These are phyloP conservation scores for Caerostris darwini DNA, from an alignment of 1,140 invertebrate genomes.

Conservation along the genomic window DNA sequence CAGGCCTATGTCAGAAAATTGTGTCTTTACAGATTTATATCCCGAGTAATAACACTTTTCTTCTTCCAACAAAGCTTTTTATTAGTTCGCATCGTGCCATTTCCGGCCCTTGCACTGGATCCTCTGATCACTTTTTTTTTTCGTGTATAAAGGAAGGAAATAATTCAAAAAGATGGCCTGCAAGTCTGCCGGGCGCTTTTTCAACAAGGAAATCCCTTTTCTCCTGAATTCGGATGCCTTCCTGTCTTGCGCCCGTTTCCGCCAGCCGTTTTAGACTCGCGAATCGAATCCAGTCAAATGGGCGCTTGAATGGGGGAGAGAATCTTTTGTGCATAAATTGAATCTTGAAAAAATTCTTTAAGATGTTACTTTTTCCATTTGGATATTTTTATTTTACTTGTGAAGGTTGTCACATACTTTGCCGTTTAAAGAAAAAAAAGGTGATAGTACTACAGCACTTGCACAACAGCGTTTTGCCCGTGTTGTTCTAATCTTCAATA, in stretches of 20 bases:
- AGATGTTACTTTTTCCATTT: too few relatives aligned
- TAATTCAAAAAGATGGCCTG: background rate
- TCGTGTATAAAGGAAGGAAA: conserved; percentile 8
- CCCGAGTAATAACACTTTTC: too few relatives aligned
- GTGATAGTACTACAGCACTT: too few relatives aligned
- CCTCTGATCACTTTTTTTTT: background rate
- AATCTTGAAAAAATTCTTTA: background rate
- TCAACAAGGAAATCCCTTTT: conserved; percentile 30
- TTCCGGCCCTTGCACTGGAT: background rate
- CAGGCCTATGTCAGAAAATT: too few relatives aligned
- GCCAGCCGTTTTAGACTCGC: background rate
- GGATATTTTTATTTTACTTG: too few relatives aligned
- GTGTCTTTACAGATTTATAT: too few relatives aligned
- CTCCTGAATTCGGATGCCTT: background rate
- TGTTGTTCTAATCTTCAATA: too few relatives aligned
- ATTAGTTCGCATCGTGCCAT: too few relatives aligned
- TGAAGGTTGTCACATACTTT: too few relatives aligned
- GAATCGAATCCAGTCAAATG: background rate
- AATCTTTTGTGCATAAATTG: background rate
- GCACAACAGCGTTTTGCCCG: too few relatives aligned
- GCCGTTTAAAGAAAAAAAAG: too few relatives aligned
- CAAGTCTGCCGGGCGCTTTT: background rate
- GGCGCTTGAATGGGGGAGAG: background rate
- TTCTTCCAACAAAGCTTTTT: too few relatives aligned
- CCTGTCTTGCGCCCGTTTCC: background rate